Evolutionary conservation across 2,888 invertebrate species (phyloP).

Genomic region (Trichogramma dendrolimi): DNA sequence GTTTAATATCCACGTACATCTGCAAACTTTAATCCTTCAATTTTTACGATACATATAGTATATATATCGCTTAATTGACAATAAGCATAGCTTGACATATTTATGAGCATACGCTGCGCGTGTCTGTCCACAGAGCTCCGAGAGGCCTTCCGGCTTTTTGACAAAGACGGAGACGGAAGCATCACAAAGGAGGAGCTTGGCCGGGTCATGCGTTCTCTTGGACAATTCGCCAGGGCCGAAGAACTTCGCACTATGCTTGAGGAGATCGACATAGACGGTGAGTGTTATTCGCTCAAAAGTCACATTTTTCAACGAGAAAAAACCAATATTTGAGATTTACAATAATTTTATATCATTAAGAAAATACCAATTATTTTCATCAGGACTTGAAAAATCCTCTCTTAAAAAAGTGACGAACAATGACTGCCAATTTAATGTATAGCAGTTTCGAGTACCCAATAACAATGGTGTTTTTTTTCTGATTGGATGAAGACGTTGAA

Average conservation of each 20-base stretch:
- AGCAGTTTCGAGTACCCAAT: no score
- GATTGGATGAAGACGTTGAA: no score
- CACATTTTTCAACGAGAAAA: background rate
- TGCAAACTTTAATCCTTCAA: no score
- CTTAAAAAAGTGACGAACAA: no score
- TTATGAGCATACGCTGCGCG: background rate
- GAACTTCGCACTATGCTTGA: conserved; percentile 82
- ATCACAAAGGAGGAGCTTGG: conserved; percentile 85
- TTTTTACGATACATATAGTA: no score
- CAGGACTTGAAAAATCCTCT: no score
- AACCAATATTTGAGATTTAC: background rate
- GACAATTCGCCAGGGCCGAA: conserved; percentile 82
- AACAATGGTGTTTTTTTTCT: no score
- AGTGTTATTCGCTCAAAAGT: conserved; percentile 32
- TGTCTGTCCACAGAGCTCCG: conserved; percentile 65
- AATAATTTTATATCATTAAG: background rate
- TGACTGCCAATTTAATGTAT: no score
- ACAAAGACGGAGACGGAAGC: conserved; percentile 83
- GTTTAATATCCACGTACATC: no score
- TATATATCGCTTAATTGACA: no score
- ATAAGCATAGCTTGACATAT: background rate
- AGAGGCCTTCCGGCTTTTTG: conserved; percentile 81
- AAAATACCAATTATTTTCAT: background rate
- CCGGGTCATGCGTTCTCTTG: conserved; percentile 78
- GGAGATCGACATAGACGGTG: conserved; percentile 77